A percentile compares a stretch with the other conserved stretches of the same genome.
Evolutionary conservation across 2,888 invertebrate species (phyloP).

Genomic region (Peribatodes rhomboidaria): DNA sequence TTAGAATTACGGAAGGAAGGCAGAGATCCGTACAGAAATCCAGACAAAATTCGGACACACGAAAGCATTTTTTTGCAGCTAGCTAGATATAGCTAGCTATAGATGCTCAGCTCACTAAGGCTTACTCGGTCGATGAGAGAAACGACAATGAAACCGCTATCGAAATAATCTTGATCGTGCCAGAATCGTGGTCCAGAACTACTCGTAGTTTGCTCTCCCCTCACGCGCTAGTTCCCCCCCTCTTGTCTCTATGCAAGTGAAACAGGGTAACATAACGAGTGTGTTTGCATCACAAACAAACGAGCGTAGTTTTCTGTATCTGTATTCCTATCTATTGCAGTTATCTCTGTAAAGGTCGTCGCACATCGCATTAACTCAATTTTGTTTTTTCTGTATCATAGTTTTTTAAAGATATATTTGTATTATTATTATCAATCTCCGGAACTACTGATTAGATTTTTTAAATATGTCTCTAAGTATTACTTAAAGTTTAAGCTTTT

Average conservation of each 20-base stretch:
- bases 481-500: no score
- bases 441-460: no score
- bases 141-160: no score
- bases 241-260: neutral
- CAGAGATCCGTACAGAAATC: no score
- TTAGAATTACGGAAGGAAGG: no score
- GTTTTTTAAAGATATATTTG: neutral
- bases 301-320: neutral
- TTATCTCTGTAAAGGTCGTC: neutral
- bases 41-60: no score
- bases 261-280: slow-evolving; percentile 1
- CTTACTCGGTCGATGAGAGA: no score
- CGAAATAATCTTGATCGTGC: no score
- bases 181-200: neutral
- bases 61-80: no score
- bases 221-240: neutral
- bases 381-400: neutral
- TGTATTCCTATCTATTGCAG: neutral
- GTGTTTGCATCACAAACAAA: slow-evolving; percentile 1
- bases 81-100: no score
- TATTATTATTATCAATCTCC: neutral
- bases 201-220: neutral
- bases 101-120: no score
- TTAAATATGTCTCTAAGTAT: no score
- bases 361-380: neutral